Base-by-base conservation (phyloP, 2,113 vertebrate species). In the Bagarius yarrelli region DNA sequence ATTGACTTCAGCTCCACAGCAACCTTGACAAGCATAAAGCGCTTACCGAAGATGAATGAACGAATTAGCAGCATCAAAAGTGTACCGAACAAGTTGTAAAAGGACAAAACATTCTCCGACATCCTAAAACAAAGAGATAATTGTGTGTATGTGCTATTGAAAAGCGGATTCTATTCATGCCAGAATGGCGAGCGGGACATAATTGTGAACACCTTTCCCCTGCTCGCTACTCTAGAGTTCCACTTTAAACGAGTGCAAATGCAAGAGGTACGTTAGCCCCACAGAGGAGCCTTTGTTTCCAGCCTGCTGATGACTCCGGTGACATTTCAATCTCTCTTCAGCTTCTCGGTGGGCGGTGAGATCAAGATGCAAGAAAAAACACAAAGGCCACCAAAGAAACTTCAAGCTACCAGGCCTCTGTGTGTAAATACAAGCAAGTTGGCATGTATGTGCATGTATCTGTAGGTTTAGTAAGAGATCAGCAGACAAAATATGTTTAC, bases 241-340 rank as follows among this genome's bases (percentile, higher is more conserved):
- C 73, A 82, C 32, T 74, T 80, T 50, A 77, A 80, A 76, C 9
- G 63, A 78, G 73, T 34, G 66, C 57, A 79, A 80, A 69, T 70
- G 87, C 85, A 72, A 87, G 84, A 85, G 71, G 82, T 85, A 81
- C 86, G 87, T 89, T 86, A 85, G 80, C 72, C 85, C 75, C 79
- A 88, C 88, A 89, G 84, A 83, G 86, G 78, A 32, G 84, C 83
- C 87, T 87, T 86, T 90, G 85, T 89, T 85, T 77, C 57, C 23
- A 40, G n/a, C 5, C 55, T 86, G 83, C 66, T 60, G 72, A 83
- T 90, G 89, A 81, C 87, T 88, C 84, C 75, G 56, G 71, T 88
- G 91, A 90, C 89, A 91, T 91, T 90, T 89, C 88, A 86, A 74
- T 83, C 83, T 89, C 89, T 90, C 84, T 89, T 88, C 85, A 88